Evolutionary conservation across 2,113 vertebrate genomes (phyloP).

Genomic region (Holacanthus passer): DNA sequence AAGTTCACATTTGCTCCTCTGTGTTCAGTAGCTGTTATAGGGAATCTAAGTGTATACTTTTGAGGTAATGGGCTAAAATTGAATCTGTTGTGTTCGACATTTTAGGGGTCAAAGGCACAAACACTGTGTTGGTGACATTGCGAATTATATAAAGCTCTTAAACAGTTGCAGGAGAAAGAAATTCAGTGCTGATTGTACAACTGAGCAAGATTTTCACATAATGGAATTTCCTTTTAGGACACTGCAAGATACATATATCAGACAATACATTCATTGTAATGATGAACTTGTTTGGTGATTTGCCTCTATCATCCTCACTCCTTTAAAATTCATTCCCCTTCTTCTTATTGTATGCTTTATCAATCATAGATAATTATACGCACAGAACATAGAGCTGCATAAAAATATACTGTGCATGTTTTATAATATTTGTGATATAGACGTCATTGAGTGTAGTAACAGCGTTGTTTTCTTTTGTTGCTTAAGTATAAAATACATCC

Average conservation of each 20-base stretch:
- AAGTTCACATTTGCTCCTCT: slow-evolving; percentile 13
- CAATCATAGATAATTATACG: background rate
- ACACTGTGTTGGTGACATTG: background rate
- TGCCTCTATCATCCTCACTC: background rate
- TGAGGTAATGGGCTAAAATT: background rate
- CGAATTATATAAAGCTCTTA: background rate
- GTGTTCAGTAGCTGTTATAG: background rate
- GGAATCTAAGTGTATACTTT: background rate
- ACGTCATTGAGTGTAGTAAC: background rate
- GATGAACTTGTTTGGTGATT: background rate
- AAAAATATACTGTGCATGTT: background rate
- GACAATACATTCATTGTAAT: background rate
- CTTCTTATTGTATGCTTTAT: background rate
- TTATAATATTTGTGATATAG: background rate
- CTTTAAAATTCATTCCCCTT: background rate
- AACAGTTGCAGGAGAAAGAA: no score
- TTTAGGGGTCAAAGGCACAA: background rate
- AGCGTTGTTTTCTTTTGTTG: background rate
- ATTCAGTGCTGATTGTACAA: background rate
- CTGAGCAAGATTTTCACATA: no score
- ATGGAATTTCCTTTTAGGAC: background rate
- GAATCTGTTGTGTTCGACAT: background rate
- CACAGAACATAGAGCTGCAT: background rate
- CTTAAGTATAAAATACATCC: background rate
- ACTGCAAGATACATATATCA: background rate